Conservation (phyloP, 2,113 vertebrate genomes). For the Passer montanus region DNA sequence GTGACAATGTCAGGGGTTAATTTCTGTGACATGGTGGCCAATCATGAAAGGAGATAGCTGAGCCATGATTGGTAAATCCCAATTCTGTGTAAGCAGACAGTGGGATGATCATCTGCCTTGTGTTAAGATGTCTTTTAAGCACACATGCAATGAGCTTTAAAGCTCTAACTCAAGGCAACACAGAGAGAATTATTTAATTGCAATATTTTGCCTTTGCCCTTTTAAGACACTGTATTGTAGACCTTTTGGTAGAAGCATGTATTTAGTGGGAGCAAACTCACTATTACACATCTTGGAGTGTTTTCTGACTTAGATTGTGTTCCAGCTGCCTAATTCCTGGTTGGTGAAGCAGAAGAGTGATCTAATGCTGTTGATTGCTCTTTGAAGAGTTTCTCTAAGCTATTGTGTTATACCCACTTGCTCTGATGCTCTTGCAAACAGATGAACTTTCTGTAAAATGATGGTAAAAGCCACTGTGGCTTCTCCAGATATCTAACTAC, state of each 20-base stretch:
- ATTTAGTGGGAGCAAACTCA: background rate
- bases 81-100: fast-evolving
- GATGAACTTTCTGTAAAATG: background rate
- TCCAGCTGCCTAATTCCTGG: background rate
- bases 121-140: background rate
- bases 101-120: background rate
- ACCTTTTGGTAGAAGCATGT: background rate
- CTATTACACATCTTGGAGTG: fast-evolving
- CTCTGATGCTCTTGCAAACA: background rate
- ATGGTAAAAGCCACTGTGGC: background rate
- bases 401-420: background rate
- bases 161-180: background rate
- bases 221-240: background rate
- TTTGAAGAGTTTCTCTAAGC: background rate
- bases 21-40: background rate
- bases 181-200: background rate
- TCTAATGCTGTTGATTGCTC: background rate
- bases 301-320: background rate
- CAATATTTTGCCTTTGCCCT: background rate
- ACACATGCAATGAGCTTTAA: background rate
- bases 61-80: background rate
- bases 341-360: background rate
- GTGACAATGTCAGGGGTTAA: background rate
- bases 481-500: background rate
- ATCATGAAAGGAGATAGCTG: background rate